Percentiles rank a stretch among this genome's conserved stretches.
These are phyloP conservation scores for Hydrolagus affinis DNA, from an alignment of 2,113 vertebrate genomes.

Conservation along the genomic window DNA sequence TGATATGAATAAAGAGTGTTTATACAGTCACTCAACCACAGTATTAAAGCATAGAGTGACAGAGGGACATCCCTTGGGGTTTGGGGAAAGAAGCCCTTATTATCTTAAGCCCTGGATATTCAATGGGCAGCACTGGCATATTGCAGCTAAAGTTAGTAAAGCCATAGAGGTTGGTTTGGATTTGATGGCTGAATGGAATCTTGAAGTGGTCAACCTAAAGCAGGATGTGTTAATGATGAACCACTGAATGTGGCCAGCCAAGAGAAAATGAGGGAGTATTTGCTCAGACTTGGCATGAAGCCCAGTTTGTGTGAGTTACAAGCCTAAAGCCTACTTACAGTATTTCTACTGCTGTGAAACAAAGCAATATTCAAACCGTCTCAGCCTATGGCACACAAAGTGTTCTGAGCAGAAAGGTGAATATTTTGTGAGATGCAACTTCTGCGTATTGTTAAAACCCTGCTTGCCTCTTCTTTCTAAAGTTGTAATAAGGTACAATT, in stretches of 20 bases:
- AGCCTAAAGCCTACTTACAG: slow-evolving; percentile 6
- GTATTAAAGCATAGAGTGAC: background rate
- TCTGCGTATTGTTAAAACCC: background rate
- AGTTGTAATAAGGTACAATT: background rate
- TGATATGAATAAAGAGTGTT: background rate
- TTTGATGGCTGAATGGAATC: background rate
- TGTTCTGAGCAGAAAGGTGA: background rate
- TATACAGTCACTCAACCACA: background rate
- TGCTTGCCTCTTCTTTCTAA: background rate
- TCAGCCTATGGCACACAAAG: background rate
- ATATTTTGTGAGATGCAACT: background rate
- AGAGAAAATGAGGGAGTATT: slow-evolving; percentile 20
- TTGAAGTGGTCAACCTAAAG: background rate
- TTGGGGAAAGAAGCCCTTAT: background rate
- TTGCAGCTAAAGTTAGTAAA: background rate
- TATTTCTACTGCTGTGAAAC: background rate
- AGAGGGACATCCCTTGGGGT: background rate
- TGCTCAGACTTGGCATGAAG: background rate
- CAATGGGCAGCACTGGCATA: background rate
- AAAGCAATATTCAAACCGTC: background rate
- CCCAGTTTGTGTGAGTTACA: slow-evolving; percentile 1
- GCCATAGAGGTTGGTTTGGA: no score
- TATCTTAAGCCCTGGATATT: background rate
- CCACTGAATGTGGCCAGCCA: slow-evolving; percentile 6
- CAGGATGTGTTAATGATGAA: slow-evolving; percentile 31